phyloP scores from a whole-genome alignment of 2,113 vertebrate species.

The Tachysurus fulvidraco region DNA sequence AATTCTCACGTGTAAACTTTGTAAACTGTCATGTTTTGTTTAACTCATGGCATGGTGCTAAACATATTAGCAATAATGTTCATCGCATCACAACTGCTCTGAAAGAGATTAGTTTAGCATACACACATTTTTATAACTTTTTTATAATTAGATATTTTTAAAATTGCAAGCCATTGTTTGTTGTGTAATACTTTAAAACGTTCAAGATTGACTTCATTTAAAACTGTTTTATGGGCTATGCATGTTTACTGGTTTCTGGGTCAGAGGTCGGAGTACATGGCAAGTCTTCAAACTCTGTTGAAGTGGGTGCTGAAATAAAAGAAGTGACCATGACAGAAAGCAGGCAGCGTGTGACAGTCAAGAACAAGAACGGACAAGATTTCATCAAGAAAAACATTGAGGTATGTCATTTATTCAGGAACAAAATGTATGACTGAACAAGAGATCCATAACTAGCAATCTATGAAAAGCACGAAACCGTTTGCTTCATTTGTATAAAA shows the following conservation, averaged over 20 bases:
- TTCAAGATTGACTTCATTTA: background rate
- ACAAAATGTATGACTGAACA: constrained; percentile 12
- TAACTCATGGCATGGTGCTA: background rate
- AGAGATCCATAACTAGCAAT: background rate
- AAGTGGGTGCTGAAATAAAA: constrained; percentile 38
- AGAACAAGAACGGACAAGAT: constrained; percentile 73
- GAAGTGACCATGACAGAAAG: constrained; percentile 48
- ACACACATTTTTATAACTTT: background rate
- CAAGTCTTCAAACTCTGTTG: constrained; percentile 30
- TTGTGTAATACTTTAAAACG: background rate
- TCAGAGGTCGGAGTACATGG: background rate
- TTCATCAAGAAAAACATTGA: constrained; percentile 90
- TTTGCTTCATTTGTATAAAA: background rate
- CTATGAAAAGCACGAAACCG: background rate
- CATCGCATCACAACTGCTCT: background rate
- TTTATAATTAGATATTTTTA: background rate
- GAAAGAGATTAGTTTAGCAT: background rate
- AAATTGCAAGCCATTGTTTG: background rate
- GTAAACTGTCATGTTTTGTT: background rate
- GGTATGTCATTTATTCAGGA: constrained; percentile 73
- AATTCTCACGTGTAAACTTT: background rate
- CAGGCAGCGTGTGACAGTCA: constrained; percentile 53
- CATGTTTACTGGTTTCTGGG: background rate
- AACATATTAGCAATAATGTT: background rate
- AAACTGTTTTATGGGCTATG: background rate